Percentiles rank a stretch among this genome's conserved stretches.
These are phyloP conservation scores for Diachasma alloeum DNA, from an alignment of 1,140 invertebrate species.

Conservation along the genomic window DNA sequence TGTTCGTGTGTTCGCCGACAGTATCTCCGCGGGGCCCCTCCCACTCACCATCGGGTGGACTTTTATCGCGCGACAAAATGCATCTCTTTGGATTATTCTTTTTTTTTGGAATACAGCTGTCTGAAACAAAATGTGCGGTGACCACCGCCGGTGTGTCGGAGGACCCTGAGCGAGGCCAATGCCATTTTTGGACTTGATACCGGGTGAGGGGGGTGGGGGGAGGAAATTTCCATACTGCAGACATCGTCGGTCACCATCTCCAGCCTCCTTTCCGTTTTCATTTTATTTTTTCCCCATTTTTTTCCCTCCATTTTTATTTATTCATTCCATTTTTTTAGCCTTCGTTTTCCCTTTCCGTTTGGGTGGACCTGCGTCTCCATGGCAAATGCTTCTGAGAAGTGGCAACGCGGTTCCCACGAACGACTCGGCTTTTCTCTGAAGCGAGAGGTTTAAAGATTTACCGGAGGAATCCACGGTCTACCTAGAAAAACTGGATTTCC, in stretches of 20 bases:
- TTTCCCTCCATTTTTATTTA: background rate
- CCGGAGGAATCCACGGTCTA: background rate
- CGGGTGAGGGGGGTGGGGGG: constrained; percentile 25
- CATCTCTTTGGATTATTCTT: constrained; percentile 43
- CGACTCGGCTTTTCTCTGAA: constrained; percentile 54
- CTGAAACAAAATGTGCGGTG: constrained; percentile 34
- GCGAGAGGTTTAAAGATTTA: constrained; percentile 6
- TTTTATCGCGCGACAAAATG: constrained; percentile 55
- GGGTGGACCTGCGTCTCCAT: constrained; percentile 9
- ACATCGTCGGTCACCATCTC: constrained; percentile 12
- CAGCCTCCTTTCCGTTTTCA: background rate
- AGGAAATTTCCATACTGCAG: constrained; percentile 47
- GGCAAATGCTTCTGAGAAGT: constrained; percentile 47
- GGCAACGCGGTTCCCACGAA: constrained; percentile 53
- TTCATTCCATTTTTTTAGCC: background rate
- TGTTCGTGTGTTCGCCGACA: constrained; percentile 53
- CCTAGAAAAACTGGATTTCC: no score
- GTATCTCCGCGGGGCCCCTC: constrained; percentile 45
- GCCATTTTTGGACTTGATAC: constrained; percentile 8
- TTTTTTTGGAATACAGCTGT: constrained; percentile 36
- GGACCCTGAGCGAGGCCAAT: constrained; percentile 31
- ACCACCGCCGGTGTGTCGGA: background rate
- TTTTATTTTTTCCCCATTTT: background rate
- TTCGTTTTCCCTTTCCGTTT: background rate
- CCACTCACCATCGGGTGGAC: constrained; percentile 33